Percentiles rank a stretch among this genome's conserved stretches.
These are phyloP conservation scores for Delphinus delphis DNA, from an alignment of 2,113 vertebrate species.

Conservation along the genomic window DNA sequence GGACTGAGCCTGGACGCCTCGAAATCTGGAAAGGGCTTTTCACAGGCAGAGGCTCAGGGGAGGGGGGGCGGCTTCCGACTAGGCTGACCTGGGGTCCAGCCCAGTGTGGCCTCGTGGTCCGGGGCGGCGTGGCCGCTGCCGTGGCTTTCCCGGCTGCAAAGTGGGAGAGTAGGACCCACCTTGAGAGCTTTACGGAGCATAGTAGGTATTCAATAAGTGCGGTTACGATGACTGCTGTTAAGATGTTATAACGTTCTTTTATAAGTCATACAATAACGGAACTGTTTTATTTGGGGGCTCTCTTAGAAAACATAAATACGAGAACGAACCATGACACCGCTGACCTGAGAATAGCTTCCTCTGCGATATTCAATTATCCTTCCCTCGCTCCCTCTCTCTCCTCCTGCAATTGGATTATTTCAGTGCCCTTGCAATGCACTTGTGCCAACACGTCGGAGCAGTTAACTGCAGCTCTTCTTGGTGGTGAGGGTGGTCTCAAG, in stretches of 20 bases:
- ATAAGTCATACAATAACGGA: neutral
- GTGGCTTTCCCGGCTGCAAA: neutral
- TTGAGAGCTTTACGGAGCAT: fast-evolving
- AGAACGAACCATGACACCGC: fast-evolving
- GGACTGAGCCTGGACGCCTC: neutral
- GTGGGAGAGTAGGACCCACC: neutral
- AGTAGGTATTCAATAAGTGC: fast-evolving
- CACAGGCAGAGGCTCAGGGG: fast-evolving
- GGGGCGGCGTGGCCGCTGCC: fast-evolving
- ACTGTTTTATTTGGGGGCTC: neutral
- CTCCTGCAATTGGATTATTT: neutral
- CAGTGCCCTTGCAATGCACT: neutral
- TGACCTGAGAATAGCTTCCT: neutral
- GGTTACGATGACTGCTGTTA: fast-evolving
- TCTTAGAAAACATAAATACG: neutral
- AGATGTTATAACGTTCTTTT: fast-evolving
- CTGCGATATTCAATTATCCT: fast-evolving
- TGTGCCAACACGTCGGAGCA: fast-evolving
- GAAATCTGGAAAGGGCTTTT: neutral
- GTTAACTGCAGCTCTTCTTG: fast-evolving
- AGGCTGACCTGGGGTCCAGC: fast-evolving
- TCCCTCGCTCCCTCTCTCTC: neutral
- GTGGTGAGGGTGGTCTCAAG: neutral
- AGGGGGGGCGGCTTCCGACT: fast-evolving
- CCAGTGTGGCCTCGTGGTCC: neutral